Conservation (phyloP, 2,888 invertebrate species). For the Harpalus rubripes region DNA sequence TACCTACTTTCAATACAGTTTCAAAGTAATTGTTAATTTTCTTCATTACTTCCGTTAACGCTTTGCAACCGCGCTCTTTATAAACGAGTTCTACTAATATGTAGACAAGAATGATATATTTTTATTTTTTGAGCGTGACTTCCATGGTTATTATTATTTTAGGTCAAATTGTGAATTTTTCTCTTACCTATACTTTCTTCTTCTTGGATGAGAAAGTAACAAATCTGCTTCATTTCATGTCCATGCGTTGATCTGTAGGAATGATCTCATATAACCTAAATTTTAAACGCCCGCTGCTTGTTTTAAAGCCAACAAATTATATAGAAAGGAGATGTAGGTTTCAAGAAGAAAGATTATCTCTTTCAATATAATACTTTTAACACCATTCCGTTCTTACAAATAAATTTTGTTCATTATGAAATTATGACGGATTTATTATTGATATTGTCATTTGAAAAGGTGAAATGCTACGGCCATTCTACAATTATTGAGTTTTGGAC, state of each 20-base stretch:
- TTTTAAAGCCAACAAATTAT: background rate
- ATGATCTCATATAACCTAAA: constrained; percentile 36
- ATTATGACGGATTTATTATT: too few relatives aligned
- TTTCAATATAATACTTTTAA: background rate
- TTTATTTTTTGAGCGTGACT: too few relatives aligned
- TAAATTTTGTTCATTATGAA: too few relatives aligned
- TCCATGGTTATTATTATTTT: background rate
- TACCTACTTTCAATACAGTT: background rate
- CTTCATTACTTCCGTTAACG: background rate
- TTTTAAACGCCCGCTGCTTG: constrained; percentile 11
- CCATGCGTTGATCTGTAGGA: constrained; percentile 8
- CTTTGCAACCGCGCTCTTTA: background rate
- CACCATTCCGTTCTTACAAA: too few relatives aligned
- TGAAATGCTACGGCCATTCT: too few relatives aligned
- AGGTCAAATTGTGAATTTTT: constrained; percentile 15
- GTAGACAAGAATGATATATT: too few relatives aligned
- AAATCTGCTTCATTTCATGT: constrained; percentile 27
- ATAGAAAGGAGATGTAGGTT: background rate
- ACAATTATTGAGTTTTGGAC: too few relatives aligned
- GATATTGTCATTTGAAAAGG: too few relatives aligned
- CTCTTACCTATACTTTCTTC: constrained; percentile 30
- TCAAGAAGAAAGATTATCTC: background rate
- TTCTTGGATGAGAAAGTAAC: constrained; percentile 29
- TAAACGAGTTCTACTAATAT: background rate
- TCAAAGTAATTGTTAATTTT: background rate